Conservation (phyloP, 2,113 vertebrate species). For the Hyla sarda region DNA sequence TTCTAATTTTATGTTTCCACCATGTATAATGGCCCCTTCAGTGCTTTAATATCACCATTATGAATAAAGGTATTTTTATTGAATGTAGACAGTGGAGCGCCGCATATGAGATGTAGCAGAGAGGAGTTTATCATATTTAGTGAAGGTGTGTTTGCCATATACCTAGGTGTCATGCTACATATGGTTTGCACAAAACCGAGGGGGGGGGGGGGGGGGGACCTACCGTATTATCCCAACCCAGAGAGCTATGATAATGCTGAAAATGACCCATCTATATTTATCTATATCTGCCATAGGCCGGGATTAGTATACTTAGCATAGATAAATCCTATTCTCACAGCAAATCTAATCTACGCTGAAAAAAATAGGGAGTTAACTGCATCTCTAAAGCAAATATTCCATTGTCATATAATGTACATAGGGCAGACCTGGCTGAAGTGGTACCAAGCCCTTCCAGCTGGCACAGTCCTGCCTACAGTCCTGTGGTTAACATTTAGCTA, state of each 20-base stretch:
- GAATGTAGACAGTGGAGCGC: neutral
- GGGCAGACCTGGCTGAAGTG: neutral
- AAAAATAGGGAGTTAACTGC: neutral
- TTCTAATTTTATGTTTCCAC: constrained; percentile 32
- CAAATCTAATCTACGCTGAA: constrained; percentile 1
- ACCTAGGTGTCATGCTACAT: no score
- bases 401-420: neutral
- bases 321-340: constrained; percentile 20
- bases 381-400: neutral
- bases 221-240: neutral
- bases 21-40: neutral
- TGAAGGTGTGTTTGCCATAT: neutral
- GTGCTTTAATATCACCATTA: neutral
- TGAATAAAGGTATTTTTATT: neutral
- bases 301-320: neutral
- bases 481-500: constrained; percentile 23
- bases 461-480: neutral
- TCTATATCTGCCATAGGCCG: constrained; percentile 6
- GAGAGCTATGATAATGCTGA: neutral
- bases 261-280: neutral
- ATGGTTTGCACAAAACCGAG: neutral
- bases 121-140: neutral
- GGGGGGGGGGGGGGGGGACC: no score
- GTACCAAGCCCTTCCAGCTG: neutral
- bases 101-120: neutral